Conservation (phyloP, 2,113 vertebrate genomes). For the Pelecanoides urinatrix region DNA sequence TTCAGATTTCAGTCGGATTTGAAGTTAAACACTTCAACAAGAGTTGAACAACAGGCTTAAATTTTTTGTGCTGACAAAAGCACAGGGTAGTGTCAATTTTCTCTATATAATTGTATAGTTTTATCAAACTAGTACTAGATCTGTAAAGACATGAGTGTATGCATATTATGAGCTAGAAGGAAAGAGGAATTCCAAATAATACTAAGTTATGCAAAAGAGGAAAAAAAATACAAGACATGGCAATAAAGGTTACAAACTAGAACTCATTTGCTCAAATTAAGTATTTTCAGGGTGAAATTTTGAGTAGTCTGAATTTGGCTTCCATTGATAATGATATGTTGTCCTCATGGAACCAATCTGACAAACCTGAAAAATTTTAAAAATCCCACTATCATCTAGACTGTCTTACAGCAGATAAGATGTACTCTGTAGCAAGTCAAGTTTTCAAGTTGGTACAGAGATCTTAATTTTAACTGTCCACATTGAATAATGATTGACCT, state of each 20-base stretch:
- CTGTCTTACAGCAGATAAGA: neutral
- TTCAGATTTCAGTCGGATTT: neutral
- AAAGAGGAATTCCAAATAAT: neutral
- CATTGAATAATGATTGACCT: neutral
- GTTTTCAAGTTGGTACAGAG: neutral
- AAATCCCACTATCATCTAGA: neutral
- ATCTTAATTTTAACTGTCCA: neutral
- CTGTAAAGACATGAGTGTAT: neutral
- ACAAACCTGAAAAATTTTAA: neutral
- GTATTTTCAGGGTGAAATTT: neutral
- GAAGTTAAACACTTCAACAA: neutral
- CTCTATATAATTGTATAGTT: neutral
- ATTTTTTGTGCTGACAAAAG: neutral
- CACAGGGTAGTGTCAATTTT: neutral
- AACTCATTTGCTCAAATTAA: neutral
- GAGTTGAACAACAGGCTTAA: neutral
- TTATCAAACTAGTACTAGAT: neutral
- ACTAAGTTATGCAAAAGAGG: neutral
- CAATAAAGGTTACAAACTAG: neutral
- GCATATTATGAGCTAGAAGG: neutral
- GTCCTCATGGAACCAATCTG: neutral
- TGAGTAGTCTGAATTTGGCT: neutral
- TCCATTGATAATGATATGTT: neutral
- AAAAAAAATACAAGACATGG: neutral
- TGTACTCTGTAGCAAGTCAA: neutral